These are phyloP conservation scores for Platyscapa corneri DNA, from an alignment of 1,140 invertebrate genomes.

Conservation along the genomic window DNA sequence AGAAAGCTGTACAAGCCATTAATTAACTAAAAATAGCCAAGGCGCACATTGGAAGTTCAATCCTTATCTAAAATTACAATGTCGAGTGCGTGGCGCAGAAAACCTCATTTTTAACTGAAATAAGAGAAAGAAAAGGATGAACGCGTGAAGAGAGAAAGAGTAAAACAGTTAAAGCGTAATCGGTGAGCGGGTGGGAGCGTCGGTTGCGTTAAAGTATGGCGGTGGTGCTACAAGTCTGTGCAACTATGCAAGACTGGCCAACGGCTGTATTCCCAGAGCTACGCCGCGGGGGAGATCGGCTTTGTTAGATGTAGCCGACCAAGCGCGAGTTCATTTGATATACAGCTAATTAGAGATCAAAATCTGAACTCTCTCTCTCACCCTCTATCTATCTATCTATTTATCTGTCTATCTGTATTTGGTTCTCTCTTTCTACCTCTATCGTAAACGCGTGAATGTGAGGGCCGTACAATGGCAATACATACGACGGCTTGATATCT, in stretches of 20 bases:
- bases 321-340: slow-evolving; percentile 64
- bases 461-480: background rate
- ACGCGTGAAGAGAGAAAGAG: background rate
- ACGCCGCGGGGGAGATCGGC: slow-evolving; percentile 20
- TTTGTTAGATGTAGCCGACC: slow-evolving; percentile 28
- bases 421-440: background rate
- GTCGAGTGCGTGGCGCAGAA: background rate
- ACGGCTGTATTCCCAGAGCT: background rate
- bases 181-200: background rate
- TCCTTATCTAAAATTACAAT: slow-evolving; percentile 42
- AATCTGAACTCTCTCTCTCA: slow-evolving; percentile 58
- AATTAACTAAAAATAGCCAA: background rate
- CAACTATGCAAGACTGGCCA: background rate
- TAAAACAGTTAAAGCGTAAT: background rate
- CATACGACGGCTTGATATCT: background rate
- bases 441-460: background rate
- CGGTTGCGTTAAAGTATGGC: background rate
- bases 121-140: background rate
- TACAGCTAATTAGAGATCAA: slow-evolving; percentile 70
- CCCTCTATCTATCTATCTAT: background rate
- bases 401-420: background rate
- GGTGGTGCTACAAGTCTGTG: background rate
- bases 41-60: background rate
- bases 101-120: background rate
- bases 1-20: too few species aligned